Base-by-base conservation (phyloP, 2,888 invertebrate genomes). In the Xylota sylvarum region DNA sequence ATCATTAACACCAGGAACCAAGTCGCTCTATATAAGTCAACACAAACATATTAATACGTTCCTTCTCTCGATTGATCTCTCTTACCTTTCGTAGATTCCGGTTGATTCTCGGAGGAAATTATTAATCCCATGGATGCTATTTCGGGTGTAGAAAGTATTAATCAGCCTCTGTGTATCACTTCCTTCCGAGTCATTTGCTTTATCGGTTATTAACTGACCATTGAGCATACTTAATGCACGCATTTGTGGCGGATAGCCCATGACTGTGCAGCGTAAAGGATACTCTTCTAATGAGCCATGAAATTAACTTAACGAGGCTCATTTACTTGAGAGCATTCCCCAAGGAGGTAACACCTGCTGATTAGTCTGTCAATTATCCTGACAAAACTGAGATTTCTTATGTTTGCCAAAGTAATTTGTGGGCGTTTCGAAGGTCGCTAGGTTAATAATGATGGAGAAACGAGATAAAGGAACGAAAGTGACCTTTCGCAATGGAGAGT, bases 61-160 rank as follows among this genome's bases (percentile, higher is more conserved):
- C 7, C 1, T 27, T n/a, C 12, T 9, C 10, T 2, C 5, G 12
- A 6, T 40, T 5, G 27, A 14, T 1, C n/a, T 2, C 4, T n/a
- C 46, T 70, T 67, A 89, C 89, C 89, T 88, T 52, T 90, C 89
- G 73, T 83, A 89, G 62, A 79, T 62, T 3, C 88, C 85, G 0
- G 88, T 83, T 0, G 86, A 62, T 14, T 89, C 79, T 5, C 88
- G 88, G 3, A 92, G 88, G 23, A 92, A 77, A 9, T 91, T 89
- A 72, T 90, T 91, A 58, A 92, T 72, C 0, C 91, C 91, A 74
- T 92, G 92, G 27, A 92, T 90, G 0, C 92, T 91, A 0, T 91
- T 91, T 1, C 91, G 89, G 3, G 88, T 89, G 5, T 90, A 90
- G 65, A 92, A 92, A 3, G 89, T 88, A 2, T 89, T 12, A 0